Evolutionary conservation across 1,140 invertebrate species (phyloP), one percentile per base, ranked within the genome.

Genomic region (Oedothorax gibbosus): DNA sequence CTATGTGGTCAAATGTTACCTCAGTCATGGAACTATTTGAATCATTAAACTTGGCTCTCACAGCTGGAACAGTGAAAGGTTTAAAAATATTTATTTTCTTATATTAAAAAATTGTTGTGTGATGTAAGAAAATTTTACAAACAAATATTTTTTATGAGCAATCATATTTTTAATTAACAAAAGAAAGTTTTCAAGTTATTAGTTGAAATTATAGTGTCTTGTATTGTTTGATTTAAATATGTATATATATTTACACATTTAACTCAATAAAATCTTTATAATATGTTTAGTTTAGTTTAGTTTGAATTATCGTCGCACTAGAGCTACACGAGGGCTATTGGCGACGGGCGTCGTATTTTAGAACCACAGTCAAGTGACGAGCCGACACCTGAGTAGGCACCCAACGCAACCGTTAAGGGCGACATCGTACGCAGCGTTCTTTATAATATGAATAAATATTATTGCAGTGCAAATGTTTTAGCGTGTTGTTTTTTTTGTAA

Each of bases 1-100:
- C 80, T 50, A 89, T 90, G 85, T 89, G 88, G 88, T 79, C 85
- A 9, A 60, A 88, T 12, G 56, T 88, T 7, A 76, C 66, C 69
- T 85, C 51, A 83, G 77, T 18, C 50, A 78, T 86, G 20, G 88
- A 89, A 35, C 79, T 89, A 2, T 89, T 87, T 75, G 75, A 87
- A 0, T 89, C 89, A 12, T 76, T 90, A 49, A 65, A 54, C 49
- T 57, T 68, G 18, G 62, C 81, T 15, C 15, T 84, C 18, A 56
- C 71, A 50, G 12, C 65, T 50, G 71, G 71, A 51, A 68, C 49
- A 68, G 81, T 84, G 18, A 84, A 84, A 57, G 81, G 81, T 84
- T 35, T 35, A 35, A 35, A 73, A 10, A 1, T n/a, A 7, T 14
- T 49, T 75, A 14, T 49, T 75, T 57, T 54, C 56, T 66, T 66